Percentiles rank a stretch among this genome's conserved stretches.
phyloP scores from a whole-genome alignment of 2,888 invertebrate species.

The Serripes groenlandicus region DNA sequence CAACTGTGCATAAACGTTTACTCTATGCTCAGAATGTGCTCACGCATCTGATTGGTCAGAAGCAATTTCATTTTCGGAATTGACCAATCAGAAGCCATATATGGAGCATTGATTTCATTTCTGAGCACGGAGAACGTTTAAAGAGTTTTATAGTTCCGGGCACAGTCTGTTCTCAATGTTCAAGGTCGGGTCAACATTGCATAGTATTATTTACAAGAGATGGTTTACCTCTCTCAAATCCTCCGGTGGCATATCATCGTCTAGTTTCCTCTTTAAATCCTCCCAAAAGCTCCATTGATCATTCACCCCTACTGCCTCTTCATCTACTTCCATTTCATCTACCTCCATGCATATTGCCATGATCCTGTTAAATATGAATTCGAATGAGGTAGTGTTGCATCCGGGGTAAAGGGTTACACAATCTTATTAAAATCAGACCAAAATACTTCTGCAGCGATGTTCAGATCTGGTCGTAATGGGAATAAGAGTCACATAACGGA shows the following conservation, averaged over 20 bases:
- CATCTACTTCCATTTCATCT: not conserved
- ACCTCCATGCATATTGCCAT: not conserved
- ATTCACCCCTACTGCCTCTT: not conserved
- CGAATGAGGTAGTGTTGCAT: no score
- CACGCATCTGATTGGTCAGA: not conserved
- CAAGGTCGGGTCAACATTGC: no score
- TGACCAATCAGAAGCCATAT: not conserved
- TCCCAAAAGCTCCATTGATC: not conserved
- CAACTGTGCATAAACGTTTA: no score
- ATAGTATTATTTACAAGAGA: not conserved
- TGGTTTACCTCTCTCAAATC: not conserved
- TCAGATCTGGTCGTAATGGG: no score
- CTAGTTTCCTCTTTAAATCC: not conserved
- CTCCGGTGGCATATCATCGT: conserved; percentile 12
- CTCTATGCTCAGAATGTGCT: no score
- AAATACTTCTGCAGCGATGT: no score
- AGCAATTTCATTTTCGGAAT: no score
- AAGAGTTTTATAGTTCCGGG: no score
- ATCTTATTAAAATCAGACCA: no score
- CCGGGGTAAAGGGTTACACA: no score
- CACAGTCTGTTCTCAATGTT: not conserved
- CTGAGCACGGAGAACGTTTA: not conserved
- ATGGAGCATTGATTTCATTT: not conserved
- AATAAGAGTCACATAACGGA: no score
- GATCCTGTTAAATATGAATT: no score